These are phyloP conservation scores for Teleogryllus oceanicus DNA, from an alignment of 2,888 invertebrate species.

Conservation along the genomic window DNA sequence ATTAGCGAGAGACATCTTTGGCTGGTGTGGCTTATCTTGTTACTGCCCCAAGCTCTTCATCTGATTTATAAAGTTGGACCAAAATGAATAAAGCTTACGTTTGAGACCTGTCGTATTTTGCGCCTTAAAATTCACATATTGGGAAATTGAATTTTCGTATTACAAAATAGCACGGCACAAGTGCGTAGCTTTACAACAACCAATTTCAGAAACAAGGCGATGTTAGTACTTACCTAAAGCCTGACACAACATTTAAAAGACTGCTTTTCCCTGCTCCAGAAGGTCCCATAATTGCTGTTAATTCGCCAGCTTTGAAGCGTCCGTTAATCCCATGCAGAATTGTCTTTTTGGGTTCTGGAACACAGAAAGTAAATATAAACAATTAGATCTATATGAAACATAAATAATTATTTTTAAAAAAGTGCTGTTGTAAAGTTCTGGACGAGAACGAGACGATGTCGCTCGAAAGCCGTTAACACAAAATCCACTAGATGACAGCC, in stretches of 20 bases:
- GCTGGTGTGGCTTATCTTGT: too few species aligned
- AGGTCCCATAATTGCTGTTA: constrained; percentile 66
- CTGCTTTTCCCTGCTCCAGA: constrained; percentile 74
- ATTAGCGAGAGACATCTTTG: too few species aligned
- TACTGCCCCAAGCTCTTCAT: too few species aligned
- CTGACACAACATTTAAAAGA: constrained; percentile 71
- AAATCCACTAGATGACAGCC: too few species aligned
- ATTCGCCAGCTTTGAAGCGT: constrained; percentile 59
- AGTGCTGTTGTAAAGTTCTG: too few species aligned
- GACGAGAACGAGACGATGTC: too few species aligned
- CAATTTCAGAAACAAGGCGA: neutral
- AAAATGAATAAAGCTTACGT: too few species aligned
- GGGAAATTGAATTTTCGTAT: neutral
- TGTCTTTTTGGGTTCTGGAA: constrained; percentile 49
- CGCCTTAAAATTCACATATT: neutral
- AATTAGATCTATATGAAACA: neutral
- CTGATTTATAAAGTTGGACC: too few species aligned
- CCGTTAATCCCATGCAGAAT: constrained; percentile 62
- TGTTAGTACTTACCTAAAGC: constrained; percentile 58
- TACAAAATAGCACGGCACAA: neutral
- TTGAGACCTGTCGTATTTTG: too few species aligned
- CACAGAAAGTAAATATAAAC: constrained; percentile 30
- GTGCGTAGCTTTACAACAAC: neutral
- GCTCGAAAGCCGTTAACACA: too few species aligned
- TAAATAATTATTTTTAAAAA: too few species aligned